Evolutionary conservation across 2,888 invertebrate species (phyloP), one percentile per base, ranked within the genome.

Genomic region (Auanema sp.): DNA sequence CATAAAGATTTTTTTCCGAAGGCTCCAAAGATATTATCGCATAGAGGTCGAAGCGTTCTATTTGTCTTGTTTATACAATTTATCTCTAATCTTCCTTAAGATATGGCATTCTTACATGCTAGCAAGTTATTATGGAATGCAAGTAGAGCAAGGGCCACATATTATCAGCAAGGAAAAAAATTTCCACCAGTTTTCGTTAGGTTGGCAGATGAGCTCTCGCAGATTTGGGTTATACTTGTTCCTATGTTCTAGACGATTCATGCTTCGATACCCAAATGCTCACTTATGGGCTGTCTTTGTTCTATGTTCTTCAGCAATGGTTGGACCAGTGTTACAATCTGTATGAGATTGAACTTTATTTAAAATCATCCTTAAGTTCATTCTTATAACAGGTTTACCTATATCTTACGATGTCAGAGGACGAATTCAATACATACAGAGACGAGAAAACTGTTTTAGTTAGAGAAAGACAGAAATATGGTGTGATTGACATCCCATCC

Each of bases 401-500:
- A 21, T 74, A 68, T 56, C 42, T 66, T 53, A 71, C 71, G 21
- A 69, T 73, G 66, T 61, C 69, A 43, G 68, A 68, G 61, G 62
- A 68, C 41, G 72, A 73, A 54, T 75, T 75, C 47, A 59, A 69
- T 21, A 50, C 61, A 33, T 75, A 75, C 61, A 58, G 66, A 50
- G 47, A 66, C 11, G 72, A 75, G 51, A 69, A 64, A 49, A 70
- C 68, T 58, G 70, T 71, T 14, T 40, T 69, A 2, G 73, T 71
- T 43, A 63, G 65, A 51, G 72, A 72, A 43, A 52, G 75, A 60
- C 75, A 75, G 63, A 75, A 72, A 60, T 75, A 69, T 49, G 75
- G 74, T 74, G 23, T 12, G 50, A 24, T 18, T n/a, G 18, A 52
- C 53, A 52, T 52, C 2, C 53, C 23, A 23, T n/a, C 24, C 24